phyloP scores from a whole-genome alignment of 2,888 invertebrate genomes.

The Luperina testacea region DNA sequence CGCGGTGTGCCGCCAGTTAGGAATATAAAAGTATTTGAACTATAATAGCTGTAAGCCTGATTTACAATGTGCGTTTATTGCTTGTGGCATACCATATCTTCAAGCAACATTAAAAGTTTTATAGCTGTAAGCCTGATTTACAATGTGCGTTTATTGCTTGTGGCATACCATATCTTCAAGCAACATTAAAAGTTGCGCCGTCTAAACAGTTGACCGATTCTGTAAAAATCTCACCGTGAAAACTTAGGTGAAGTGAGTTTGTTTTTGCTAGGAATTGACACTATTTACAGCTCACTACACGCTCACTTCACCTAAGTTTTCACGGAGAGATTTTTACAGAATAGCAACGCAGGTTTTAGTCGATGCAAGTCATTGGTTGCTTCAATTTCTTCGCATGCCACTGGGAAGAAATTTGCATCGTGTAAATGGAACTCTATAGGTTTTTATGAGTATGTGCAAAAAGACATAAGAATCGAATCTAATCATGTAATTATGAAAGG shows the following conservation, averaged over 20 bases:
- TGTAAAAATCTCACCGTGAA: too few species aligned
- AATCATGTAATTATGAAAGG: not conserved
- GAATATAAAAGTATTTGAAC: not conserved
- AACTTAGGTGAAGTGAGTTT: too few species aligned
- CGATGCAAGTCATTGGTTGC: not conserved
- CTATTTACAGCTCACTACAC: too few species aligned
- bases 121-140: not conserved
- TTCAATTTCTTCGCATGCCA: not conserved
- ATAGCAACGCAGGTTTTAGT: not conserved
- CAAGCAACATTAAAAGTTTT: not conserved
- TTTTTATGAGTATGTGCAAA: not conserved
- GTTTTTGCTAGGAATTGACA: too few species aligned
- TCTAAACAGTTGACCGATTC: too few species aligned
- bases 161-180: too few species aligned
- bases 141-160: not conserved
- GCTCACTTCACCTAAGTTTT: too few species aligned
- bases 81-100: too few species aligned
- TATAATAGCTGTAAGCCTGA: not conserved
- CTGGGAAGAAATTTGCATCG: not conserved
- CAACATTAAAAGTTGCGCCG: not conserved
- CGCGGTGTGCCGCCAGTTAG: not conserved
- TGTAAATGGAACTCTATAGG: not conserved
- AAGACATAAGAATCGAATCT: not conserved
- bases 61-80: not conserved
- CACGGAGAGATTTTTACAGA: too few species aligned